These are phyloP conservation scores for Pseudachorutes palmiensis DNA, from an alignment of 1,140 invertebrate species.

Conservation along the genomic window DNA sequence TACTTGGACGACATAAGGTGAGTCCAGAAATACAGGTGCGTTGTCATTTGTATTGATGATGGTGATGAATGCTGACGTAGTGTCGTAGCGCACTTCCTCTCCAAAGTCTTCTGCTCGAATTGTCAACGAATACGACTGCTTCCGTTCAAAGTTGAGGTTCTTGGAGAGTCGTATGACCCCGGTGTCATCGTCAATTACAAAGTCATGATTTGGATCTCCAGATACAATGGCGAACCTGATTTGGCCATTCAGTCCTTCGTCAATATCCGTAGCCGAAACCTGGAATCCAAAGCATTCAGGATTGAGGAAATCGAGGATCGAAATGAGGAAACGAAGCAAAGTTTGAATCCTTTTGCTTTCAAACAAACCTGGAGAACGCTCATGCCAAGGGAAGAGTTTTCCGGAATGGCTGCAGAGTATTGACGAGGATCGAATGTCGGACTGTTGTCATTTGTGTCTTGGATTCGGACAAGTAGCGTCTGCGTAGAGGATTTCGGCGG, in stretches of 20 bases:
- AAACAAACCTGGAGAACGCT: slow-evolving; percentile 67
- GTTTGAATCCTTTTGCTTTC: background rate
- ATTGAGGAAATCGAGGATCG: slow-evolving; percentile 39
- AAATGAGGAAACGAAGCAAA: background rate
- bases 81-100: slow-evolving; percentile 47
- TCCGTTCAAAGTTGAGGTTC: slow-evolving; percentile 83
- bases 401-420: slow-evolving; percentile 77
- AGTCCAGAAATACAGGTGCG: slow-evolving; percentile 80
- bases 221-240: slow-evolving; percentile 76
- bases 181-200: slow-evolving; percentile 78
- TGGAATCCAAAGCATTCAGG: too few species aligned
- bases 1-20: slow-evolving; percentile 82
- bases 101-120: slow-evolving; percentile 84
- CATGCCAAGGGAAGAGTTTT: slow-evolving; percentile 86
- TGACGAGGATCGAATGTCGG: slow-evolving; percentile 80
- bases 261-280: slow-evolving; percentile 84
- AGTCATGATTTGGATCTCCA: slow-evolving; percentile 86
- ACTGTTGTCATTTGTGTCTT: slow-evolving; percentile 90
- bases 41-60: slow-evolving; percentile 93
- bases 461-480: slow-evolving; percentile 61
- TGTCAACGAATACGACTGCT: slow-evolving; percentile 68
- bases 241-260: slow-evolving; percentile 78
- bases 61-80: slow-evolving; percentile 47
- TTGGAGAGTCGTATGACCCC: slow-evolving; percentile 85
- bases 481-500: slow-evolving; percentile 64